Evolutionary conservation across 2,113 vertebrate species (phyloP).

Genomic region (Desmodus rotundus): DNA sequence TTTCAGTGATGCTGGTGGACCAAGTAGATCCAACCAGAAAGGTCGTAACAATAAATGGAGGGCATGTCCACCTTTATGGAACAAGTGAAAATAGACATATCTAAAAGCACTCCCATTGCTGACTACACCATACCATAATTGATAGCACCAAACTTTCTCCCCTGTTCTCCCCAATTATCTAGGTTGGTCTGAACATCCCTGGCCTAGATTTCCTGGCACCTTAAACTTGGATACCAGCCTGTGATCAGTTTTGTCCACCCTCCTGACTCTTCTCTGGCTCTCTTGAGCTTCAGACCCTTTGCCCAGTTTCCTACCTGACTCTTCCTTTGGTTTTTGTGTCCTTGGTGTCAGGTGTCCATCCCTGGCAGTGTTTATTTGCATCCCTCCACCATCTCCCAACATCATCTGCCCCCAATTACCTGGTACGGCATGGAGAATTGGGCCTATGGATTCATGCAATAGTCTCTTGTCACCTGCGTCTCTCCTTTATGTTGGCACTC

Average conservation of each 20-base stretch:
- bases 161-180: not conserved
- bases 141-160: not conserved
- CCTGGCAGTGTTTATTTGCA: not conserved
- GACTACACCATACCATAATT: not conserved
- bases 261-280: not conserved
- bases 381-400: fast-evolving
- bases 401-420: not conserved
- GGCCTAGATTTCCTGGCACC: not conserved
- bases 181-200: not conserved
- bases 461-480: not conserved
- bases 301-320: not conserved
- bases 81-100: not conserved
- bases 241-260: not conserved
- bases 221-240: not conserved
- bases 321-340: not conserved
- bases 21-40: not conserved
- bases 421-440: not conserved
- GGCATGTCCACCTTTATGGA: not conserved
- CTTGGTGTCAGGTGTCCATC: not conserved
- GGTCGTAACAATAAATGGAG: not conserved
- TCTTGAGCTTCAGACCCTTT: not conserved
- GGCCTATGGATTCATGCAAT: not conserved
- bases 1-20: not conserved
- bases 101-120: not conserved
- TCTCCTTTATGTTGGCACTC: not conserved